A percentile compares a stretch with the other conserved stretches of the same genome.
Conservation (phyloP, 2,888 invertebrate species). For the Epirrhoe tristata region DNA sequence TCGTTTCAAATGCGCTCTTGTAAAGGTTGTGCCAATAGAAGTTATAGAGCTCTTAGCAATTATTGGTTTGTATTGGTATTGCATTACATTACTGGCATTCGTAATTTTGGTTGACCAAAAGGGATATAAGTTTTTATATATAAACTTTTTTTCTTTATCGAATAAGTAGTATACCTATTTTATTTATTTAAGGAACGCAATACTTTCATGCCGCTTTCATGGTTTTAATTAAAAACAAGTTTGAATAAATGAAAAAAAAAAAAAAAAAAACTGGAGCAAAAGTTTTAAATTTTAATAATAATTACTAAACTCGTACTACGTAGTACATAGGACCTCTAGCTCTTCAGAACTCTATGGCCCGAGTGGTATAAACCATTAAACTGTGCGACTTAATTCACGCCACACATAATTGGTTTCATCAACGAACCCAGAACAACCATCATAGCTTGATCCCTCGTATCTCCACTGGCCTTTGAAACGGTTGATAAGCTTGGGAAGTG, state of each 20-base stretch:
- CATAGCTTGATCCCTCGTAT: slow-evolving; percentile 33
- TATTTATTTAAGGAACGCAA: too few species aligned
- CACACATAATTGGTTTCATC: slow-evolving; percentile 75
- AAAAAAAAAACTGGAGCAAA: too few species aligned
- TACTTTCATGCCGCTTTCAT: too few species aligned
- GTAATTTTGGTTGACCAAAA: too few species aligned
- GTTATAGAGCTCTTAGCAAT: slow-evolving; percentile 25
- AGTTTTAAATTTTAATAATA: background rate
- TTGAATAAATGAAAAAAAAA: too few species aligned
- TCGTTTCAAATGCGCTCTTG: slow-evolving; percentile 57
- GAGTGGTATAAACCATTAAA: slow-evolving; percentile 55
- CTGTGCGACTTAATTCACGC: slow-evolving; percentile 70
- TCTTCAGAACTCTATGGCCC: slow-evolving; percentile 45
- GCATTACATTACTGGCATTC: too few species aligned
- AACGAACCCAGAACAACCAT: slow-evolving; percentile 51
- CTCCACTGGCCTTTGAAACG: slow-evolving; percentile 37
- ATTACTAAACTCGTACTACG: background rate
- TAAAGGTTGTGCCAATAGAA: slow-evolving; percentile 40
- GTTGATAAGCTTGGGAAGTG: slow-evolving; percentile 26
- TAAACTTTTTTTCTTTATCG: too few species aligned
- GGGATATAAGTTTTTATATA: too few species aligned
- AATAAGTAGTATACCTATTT: too few species aligned
- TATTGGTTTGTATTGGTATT: slow-evolving; percentile 18
- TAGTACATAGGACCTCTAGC: slow-evolving; percentile 21
- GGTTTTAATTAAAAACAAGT: too few species aligned